Conservation (phyloP, 2,797 vertebrate species). For the Hyperoplus immaculatus region DNA sequence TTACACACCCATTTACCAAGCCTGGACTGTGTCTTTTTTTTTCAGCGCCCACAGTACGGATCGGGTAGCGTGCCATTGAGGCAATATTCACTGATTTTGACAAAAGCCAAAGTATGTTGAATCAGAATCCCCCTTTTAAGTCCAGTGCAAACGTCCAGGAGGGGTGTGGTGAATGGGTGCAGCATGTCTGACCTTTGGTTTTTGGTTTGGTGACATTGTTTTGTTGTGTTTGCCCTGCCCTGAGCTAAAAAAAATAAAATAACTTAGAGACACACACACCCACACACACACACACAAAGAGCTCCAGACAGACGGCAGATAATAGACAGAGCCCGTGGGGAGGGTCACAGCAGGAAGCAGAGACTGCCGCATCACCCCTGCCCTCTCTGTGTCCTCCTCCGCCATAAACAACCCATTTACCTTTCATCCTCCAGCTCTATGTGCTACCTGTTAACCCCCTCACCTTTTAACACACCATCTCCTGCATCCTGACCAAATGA, state of each 20-base stretch:
- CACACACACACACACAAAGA: constrained; percentile 10
- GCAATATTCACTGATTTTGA: too few relatives aligned
- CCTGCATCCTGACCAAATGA: constrained; percentile 52
- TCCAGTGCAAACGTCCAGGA: background rate
- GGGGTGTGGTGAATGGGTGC: background rate
- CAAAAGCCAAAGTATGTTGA: too few relatives aligned
- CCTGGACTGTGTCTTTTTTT: too few relatives aligned
- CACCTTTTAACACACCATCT: constrained; percentile 41
- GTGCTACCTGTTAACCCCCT: constrained; percentile 74
- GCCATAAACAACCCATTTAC: constrained; percentile 66
- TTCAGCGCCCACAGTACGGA: too few relatives aligned
- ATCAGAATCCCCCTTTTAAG: background rate
- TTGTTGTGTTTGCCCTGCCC: background rate
- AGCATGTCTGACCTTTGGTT: background rate
- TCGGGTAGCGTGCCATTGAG: too few relatives aligned
- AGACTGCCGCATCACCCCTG: constrained; percentile 45
- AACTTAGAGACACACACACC: background rate
- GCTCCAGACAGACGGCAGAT: constrained; percentile 46
- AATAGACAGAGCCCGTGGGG: constrained; percentile 52
- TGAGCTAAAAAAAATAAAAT: too few relatives aligned
- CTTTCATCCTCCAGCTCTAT: constrained; percentile 66
- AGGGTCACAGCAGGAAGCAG: constrained; percentile 61
- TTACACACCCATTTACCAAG: too few relatives aligned
- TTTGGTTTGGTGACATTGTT: background rate
- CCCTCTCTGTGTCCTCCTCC: constrained; percentile 36